Evolutionary conservation across 2,888 invertebrate genomes (phyloP), one percentile per base, ranked within the genome.

Genomic region (Metallyticus violacea): DNA sequence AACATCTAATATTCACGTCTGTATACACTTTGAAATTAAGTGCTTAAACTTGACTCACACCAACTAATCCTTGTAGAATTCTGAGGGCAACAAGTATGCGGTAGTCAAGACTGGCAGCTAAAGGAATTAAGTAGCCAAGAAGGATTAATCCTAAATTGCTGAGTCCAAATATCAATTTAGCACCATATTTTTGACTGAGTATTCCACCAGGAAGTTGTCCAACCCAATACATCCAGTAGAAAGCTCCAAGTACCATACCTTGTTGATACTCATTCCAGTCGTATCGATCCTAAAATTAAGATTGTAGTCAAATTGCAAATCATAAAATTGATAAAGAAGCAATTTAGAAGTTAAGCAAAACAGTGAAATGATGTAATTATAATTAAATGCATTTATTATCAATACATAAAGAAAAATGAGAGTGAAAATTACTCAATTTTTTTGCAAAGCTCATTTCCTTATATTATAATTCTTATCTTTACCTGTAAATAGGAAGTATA

Each of bases 201-300:
- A 95, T 91, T 76, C 96, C 96, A 40, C 96, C 96, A 0, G 96
- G 96, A 77, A 96, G 91, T 91, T 96, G 96, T 0, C 94, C 94
- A 0, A 94, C 81, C 93, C 96, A 95, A 90, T 96, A 95, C 1
- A 95, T 91, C 94, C 95, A 96, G 90, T 95, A 96, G 90, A 95
- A 96, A 0, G 95, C 94, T 0, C 95, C 95, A 85, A 96, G 91
- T 7, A 94, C 92, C 76, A 94, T 89, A 15, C 94, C 94, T 90
- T 95, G 95, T 86, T 95, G 92, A 89, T 94, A 93, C 89, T 94
- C 94, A 89, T 94, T 93, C 96, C 96, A 96, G 25, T 92, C 90
- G 89, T 94, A 94, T 26, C 90, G 90, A 27, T 90, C 89, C 29
- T 89, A 85, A 87, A 85, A 88, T 78, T 62, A 62, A 9, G 7